Evolutionary conservation across 2,113 vertebrate species (phyloP).

Genomic region (Amphilophus citrinellus): DNA sequence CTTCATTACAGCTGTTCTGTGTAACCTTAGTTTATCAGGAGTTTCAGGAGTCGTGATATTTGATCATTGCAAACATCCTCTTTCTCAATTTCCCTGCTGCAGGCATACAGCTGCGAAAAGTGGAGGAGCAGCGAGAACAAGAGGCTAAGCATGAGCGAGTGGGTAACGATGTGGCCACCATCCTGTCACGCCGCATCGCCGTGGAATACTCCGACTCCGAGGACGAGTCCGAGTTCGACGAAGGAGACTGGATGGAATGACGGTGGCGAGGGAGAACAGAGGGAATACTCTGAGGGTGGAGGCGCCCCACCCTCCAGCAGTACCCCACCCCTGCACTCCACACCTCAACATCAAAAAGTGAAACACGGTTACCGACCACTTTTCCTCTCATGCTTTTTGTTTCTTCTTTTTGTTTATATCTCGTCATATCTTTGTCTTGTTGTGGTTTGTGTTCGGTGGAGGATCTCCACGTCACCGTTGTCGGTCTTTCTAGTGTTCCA

Average conservation of each 20-base stretch:
- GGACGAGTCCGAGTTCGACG: conserved; percentile 98
- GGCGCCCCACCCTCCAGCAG: conserved; percentile 5
- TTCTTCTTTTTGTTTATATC: conserved; percentile 1
- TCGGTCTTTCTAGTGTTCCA: conserved; percentile 69
- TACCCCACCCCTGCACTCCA: conserved; percentile 14
- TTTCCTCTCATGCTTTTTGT: conserved; percentile 44
- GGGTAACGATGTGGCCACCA: conserved; percentile 98
- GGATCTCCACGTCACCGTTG: conserved; percentile 26
- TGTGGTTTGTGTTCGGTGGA: conserved; percentile 58
- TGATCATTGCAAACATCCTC: neutral
- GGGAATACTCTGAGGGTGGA: conserved; percentile 6
- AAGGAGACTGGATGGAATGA: conserved; percentile 98
- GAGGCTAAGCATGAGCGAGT: conserved; percentile 98
- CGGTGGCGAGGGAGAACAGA: neutral
- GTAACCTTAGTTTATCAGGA: neutral
- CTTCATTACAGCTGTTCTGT: neutral
- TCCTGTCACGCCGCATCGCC: conserved; percentile 95
- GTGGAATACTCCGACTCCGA: conserved; percentile 99
- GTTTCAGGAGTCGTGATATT: neutral
- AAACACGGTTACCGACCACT: conserved; percentile 28
- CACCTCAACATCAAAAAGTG: conserved; percentile 38
- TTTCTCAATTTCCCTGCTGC: neutral
- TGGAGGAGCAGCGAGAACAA: conserved; percentile 97
- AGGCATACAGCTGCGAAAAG: conserved; percentile 99
- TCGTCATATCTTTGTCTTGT: conserved; percentile 42